Percentiles rank a stretch among this genome's conserved stretches.
Conservation (phyloP, 2,888 invertebrate genomes). For the Beris chalybata region DNA sequence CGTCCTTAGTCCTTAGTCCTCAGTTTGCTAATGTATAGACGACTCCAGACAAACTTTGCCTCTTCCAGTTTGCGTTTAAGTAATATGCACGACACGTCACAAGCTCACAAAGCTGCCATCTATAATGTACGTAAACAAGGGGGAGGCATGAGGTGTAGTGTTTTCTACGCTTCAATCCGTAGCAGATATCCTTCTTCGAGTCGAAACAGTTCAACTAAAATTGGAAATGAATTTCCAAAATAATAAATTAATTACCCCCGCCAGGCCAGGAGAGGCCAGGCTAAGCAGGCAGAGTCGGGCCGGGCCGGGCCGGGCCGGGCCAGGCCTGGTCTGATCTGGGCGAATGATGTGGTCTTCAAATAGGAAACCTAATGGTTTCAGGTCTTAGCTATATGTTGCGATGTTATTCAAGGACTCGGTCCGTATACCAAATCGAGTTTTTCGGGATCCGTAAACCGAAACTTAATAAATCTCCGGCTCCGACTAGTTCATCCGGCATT, state of each 20-base stretch:
- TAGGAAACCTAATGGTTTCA: conserved; percentile 13
- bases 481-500: conserved; percentile 31
- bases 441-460: conserved; percentile 14
- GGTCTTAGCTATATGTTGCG: neutral
- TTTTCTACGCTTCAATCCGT: conserved; percentile 10
- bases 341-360: conserved; percentile 8
- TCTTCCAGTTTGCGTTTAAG: conserved; percentile 20
- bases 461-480: conserved; percentile 33
- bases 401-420: neutral
- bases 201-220: conserved; percentile 27
- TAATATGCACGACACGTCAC: conserved; percentile 33
- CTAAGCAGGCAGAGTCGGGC: no score
- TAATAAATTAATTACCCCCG: conserved; percentile 34
- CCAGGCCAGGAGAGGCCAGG: no score
- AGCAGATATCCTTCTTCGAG: neutral
- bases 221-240: conserved; percentile 34
- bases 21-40: conserved; percentile 13
- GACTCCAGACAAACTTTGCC: conserved; percentile 14
- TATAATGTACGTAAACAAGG: conserved; percentile 4
- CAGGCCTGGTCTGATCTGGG: neutral
- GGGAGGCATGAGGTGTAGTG: neutral
- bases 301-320: no score
- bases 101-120: conserved; percentile 11
- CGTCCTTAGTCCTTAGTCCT: neutral
- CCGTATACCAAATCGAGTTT: conserved; percentile 2